Evolutionary conservation across 2,113 vertebrate genomes (phyloP).

Genomic region (Megaceryle torquata): DNA sequence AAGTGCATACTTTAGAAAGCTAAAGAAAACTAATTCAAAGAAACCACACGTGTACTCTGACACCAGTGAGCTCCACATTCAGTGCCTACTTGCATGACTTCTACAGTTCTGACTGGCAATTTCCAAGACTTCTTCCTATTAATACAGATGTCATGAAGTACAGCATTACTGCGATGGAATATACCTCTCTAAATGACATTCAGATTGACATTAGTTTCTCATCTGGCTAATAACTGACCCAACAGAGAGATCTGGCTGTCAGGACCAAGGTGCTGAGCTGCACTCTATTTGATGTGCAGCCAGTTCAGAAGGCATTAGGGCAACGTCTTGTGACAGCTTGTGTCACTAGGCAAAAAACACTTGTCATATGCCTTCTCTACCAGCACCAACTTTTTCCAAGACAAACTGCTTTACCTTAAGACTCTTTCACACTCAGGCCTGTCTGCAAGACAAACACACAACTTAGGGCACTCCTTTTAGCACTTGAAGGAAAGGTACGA

Average conservation of each 20-base stretch:
- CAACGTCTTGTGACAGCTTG: background rate
- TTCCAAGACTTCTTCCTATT: background rate
- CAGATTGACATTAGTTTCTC: background rate
- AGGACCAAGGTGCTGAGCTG: background rate
- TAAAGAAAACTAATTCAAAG: background rate
- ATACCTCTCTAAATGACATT: background rate
- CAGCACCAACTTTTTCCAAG: background rate
- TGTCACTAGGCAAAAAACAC: background rate
- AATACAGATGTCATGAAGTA: background rate
- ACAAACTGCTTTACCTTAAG: background rate
- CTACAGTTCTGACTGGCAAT: background rate
- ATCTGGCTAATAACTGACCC: background rate
- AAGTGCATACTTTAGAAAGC: background rate
- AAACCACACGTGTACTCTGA: background rate
- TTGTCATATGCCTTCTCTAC: background rate
- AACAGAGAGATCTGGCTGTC: background rate
- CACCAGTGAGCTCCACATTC: background rate
- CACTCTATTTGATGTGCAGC: background rate
- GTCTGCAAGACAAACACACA: background rate
- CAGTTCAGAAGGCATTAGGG: background rate
- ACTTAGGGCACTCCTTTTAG: background rate
- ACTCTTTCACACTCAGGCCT: background rate
- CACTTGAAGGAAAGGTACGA: background rate
- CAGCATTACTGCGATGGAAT: background rate
- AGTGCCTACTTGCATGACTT: accelerated